Evolutionary conservation across 1,140 invertebrate species (phyloP), one percentile per base, ranked within the genome.

Genomic region (Tetramorium alpestre): DNA sequence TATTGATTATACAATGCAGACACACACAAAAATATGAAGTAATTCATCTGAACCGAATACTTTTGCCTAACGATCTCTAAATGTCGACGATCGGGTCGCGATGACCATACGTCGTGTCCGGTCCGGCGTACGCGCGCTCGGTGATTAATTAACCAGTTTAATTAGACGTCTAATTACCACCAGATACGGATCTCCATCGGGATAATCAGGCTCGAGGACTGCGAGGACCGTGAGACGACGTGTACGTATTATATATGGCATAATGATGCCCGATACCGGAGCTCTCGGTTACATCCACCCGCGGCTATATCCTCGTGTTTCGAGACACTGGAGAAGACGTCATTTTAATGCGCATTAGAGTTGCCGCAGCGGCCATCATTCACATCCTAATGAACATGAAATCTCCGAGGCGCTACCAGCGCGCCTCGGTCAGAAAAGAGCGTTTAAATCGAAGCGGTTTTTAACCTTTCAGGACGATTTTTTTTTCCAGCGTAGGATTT

Each of bases 101-200:
- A 13, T 47, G 25, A 6, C 41, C 41, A 41, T 65, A 67, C 22
- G 25, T 81, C 64, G 33, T 56, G 49, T 56, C 65, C 38, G 18
- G 16, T 10, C 47, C 51, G 33, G 33, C 33, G 33, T 33, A 4
- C 49, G 60, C 87, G 60, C 62, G 56, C 82, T 72, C 47, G 78
- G 90, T 87, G 86, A 90, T 92, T 91, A 93, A 92, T 91, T 88
- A 87, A 85, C 47, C 67, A 47, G 88, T 65, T 87, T 90, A 90
- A 92, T 91, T 91, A 90, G 78, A 77, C 47, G 72, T 77, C 87
- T 90, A 92, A 93, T 92, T 89, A 91, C 85, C 78, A 65, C 73
- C 38, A 65, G 88, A 92, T 91, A 92, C 87, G 86, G 58, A 92
- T 92, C 90, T 89, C 72, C n/a, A 86, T 87, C 88, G 82, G 67